Evolutionary conservation across 2,888 invertebrate species (phyloP), one percentile per base, ranked within the genome.

Genomic region (Xestoiulus laeticollis): DNA sequence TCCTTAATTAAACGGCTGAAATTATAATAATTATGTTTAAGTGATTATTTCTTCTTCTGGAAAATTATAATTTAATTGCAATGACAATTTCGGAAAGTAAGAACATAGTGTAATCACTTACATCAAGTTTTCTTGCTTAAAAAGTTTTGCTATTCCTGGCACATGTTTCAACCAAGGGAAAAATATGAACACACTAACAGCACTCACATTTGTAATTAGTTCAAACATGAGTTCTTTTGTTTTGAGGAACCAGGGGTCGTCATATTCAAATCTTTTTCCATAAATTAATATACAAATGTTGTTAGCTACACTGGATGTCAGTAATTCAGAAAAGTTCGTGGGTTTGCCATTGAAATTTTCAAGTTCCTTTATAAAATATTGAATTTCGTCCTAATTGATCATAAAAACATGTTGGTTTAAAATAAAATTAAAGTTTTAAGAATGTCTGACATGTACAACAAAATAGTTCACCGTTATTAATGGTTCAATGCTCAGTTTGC

Each of bases 341-440:
- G 84, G 82, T 26, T 26, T n/a, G 0, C 48, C 84, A 19, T 85
- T 44, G 0, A 26, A 30, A 8, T 26, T 85, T 26, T 87, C 12
- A 19, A 87, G 33, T 85, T 87, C 87, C 0, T 0, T 14, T n/a
- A 87, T 1, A 10, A 87, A 87, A 44, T 85, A 85, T 16, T 87
- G 84, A 16, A 87, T 48, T 87, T 87, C 87, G 4, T 87, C 48
- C 87, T 87, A 22, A n/a, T n/a, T n/a, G n/a, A n/a, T n/a, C 12
- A 30, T 26, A 59, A 19, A n/a, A n/a, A n/a, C n/a, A n/a, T n/a
- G n/a, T n/a, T n/a, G n/a, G n/a, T n/a, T n/a, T n/a, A n/a, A n/a
- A n/a, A n/a, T n/a, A n/a, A n/a, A n/a, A n/a, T n/a, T n/a, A n/a
- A n/a, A n/a, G n/a, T n/a, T n/a, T n/a, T n/a, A n/a, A n/a, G n/a